These are phyloP conservation scores for Chelonus formosanus DNA, from an alignment of 2,888 invertebrate genomes.

Conservation along the genomic window DNA sequence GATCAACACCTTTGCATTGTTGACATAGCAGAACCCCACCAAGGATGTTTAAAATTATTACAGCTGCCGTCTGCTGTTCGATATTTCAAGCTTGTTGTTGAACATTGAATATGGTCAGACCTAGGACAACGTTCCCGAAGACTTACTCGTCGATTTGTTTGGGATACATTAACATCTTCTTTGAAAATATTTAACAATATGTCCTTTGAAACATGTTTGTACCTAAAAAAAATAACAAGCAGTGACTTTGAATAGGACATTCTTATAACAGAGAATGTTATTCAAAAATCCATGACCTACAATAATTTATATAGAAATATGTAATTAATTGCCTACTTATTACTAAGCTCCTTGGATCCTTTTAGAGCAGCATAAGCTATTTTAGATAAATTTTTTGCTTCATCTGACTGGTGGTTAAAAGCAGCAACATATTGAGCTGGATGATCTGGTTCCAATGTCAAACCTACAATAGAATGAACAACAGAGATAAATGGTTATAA, in stretches of 20 bases:
- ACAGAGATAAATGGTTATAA: too few species aligned
- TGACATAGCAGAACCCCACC: constrained; percentile 85
- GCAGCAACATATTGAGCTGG: constrained; percentile 77
- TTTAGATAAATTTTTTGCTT: constrained; percentile 70
- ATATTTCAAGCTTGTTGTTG: constrained; percentile 73
- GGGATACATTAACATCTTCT: constrained; percentile 10
- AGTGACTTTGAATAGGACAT: too few species aligned
- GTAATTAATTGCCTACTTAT: constrained; percentile 67
- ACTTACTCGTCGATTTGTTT: constrained; percentile 38
- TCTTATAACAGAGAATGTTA: too few species aligned
- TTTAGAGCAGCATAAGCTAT: constrained; percentile 77
- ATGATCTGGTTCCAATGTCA: constrained; percentile 71
- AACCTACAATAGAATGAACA: constrained; percentile 64
- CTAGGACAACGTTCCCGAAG: constrained; percentile 72
- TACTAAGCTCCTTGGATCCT: constrained; percentile 70
- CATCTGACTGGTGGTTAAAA: constrained; percentile 75
- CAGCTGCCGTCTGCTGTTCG: constrained; percentile 90
- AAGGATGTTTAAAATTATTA: constrained; percentile 80
- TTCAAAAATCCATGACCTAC: too few species aligned
- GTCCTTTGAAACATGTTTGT: background rate
- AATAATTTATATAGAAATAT: too few species aligned
- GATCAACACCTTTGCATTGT: constrained; percentile 72
- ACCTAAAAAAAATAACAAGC: constrained; percentile 1
- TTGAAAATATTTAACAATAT: constrained; percentile 16
- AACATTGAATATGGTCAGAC: constrained; percentile 71